phyloP scores from a whole-genome alignment of 2,113 vertebrate genomes.

The Falcunculus frontatus region DNA sequence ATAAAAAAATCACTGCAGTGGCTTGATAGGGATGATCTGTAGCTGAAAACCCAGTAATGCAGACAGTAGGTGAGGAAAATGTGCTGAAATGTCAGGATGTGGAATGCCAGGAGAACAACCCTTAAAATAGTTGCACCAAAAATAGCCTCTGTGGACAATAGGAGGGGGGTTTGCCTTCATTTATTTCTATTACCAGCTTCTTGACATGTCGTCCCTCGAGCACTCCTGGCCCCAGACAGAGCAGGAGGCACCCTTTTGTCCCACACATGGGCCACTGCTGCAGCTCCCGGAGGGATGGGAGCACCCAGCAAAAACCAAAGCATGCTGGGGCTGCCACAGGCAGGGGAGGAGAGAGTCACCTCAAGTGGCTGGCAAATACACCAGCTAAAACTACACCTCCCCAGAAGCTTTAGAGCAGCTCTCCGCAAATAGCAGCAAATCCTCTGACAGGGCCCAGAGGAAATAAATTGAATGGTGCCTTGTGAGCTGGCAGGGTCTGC shows the following conservation, averaged over 20 bases:
- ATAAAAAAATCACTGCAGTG: conserved; percentile 37
- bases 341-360: not conserved
- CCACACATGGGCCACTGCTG: not conserved
- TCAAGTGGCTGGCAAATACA: not conserved
- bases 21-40: conserved; percentile 67
- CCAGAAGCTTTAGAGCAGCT: not conserved
- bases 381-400: not conserved
- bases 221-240: not conserved
- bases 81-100: conserved; percentile 73
- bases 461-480: not conserved
- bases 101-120: conserved; percentile 60
- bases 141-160: conserved; percentile 51
- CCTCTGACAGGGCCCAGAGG: not conserved
- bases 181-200: conserved; percentile 48
- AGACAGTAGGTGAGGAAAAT: conserved; percentile 66
- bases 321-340: rapidly evolving
- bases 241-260: not conserved
- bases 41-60: conserved; percentile 67
- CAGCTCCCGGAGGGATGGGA: not conserved
- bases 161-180: not conserved
- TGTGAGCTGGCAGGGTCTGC: not conserved
- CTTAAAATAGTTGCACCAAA: conserved; percentile 72
- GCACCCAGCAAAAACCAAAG: not conserved
- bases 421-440: conserved; percentile 12
- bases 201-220: not conserved